Percentiles rank a stretch among this genome's conserved stretches.
Conservation (phyloP, 2,797 vertebrate species). For the Lemur catta region DNA sequence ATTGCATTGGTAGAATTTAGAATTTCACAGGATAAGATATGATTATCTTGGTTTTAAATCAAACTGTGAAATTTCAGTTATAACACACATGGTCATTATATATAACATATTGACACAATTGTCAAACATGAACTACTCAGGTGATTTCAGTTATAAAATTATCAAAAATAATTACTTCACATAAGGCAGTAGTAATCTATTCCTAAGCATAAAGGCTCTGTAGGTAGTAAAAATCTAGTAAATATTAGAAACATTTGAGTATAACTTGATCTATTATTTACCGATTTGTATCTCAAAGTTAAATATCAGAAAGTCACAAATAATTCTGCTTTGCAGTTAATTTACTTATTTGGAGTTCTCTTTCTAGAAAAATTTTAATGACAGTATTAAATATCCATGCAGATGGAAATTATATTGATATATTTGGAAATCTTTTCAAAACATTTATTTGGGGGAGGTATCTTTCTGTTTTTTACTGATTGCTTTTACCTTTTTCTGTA, state of each 20-base stretch:
- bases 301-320: neutral
- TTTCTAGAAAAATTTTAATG: neutral
- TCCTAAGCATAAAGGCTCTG: neutral
- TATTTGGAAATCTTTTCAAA: neutral
- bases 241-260: neutral
- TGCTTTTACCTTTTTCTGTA: neutral
- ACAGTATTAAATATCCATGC: neutral
- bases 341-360: neutral
- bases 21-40: neutral
- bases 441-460: neutral
- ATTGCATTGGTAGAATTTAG: neutral
- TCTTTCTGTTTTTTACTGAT: neutral
- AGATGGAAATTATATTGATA: neutral
- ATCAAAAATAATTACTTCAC: neutral
- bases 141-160: conserved; percentile 13
- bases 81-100: neutral
- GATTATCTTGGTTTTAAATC: neutral
- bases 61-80: neutral
- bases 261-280: neutral
- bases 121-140: neutral
- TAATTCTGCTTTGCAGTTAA: neutral
- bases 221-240: neutral
- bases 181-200: neutral
- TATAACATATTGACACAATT: neutral
- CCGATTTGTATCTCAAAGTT: neutral